Conservation (phyloP, 1,140 invertebrate species). For the Amphibalanus amphitrite region DNA sequence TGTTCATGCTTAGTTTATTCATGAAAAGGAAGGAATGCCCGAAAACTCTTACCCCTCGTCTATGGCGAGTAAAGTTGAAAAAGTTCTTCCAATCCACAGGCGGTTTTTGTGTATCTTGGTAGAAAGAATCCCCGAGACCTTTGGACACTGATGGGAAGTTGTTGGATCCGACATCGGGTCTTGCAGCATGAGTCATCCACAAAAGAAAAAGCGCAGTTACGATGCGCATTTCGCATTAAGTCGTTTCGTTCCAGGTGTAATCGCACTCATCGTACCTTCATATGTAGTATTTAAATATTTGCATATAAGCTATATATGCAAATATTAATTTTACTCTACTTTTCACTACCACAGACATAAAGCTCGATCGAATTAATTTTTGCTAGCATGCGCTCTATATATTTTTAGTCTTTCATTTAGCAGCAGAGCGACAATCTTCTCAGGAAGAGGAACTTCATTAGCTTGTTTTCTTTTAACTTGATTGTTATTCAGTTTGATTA, state of each 20-base stretch:
- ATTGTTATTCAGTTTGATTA: no score
- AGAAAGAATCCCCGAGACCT: not conserved
- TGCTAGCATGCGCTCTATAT: no score
- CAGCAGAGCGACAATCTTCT: no score
- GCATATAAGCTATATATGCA: no score
- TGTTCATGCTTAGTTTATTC: no score
- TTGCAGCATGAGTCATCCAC: not conserved
- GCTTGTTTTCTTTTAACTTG: no score
- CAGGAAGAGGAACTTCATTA: no score
- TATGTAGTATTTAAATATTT: no score
- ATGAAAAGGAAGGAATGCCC: not conserved
- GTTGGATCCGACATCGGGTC: not conserved
- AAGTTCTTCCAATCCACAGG: not conserved
- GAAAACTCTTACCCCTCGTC: not conserved
- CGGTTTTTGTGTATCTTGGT: not conserved
- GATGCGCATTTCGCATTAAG: not conserved
- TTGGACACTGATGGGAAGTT: not conserved
- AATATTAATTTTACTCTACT: no score
- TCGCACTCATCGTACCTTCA: not conserved
- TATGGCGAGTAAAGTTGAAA: not conserved
- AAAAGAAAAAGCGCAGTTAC: not conserved
- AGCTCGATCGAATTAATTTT: no score
- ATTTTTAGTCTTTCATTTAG: no score
- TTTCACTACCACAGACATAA: no score
- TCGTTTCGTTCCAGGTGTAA: not conserved